Base-by-base conservation (phyloP, 30 jellyfish, hydroid and myxozoan genomes). In the Chrysaora quinquecirrha region DNA sequence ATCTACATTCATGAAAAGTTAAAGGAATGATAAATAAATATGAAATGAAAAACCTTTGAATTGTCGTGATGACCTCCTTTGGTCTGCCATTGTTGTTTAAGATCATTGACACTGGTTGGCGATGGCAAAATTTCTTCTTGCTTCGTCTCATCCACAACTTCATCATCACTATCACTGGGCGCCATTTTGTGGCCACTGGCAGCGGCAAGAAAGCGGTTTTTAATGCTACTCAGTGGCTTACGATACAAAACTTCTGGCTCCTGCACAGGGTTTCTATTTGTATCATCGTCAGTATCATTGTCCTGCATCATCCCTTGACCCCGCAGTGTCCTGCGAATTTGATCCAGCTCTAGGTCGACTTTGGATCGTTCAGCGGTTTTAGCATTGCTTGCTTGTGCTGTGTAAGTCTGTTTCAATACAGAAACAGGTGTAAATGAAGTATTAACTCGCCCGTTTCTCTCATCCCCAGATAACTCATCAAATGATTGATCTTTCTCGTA, bases 91-190 rank as follows among this genome's bases (percentile, higher is more conserved):
- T 69, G 78, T 46, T 33, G 48, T 25, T 71, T 82, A 3, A 82
- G 56, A 56, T 82, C 92, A 28, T 7, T 28, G 47, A 82, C 92
- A 19, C 38, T 46, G 65, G 32, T 74, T 3, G 85, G 49, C 6
- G 92, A 33, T n/a, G 85, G 75, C 7, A 82, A 23, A 23, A 82
- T 64, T 23, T 82, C 75, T 38, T 82, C 92, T 29, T 82, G 50
- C 58, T 71, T 70, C 20, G 50, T 47, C 79, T 56, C 77, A 25
- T 50, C 85, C 22, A 11, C 84, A 22, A 31, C 20, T 7, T 82
- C 92, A 22, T 70, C 92, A 23, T 82, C 92, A 70, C 92, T 82
- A 43, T 82, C 92, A 33, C 85, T 82, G 76, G 78, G 35, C 7
- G 92, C 25, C 77, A 68, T 71, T 69, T 35, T 68, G 49, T 50